These are phyloP conservation scores for Alethe castanea DNA, from an alignment of 2,113 vertebrate genomes.

Conservation along the genomic window DNA sequence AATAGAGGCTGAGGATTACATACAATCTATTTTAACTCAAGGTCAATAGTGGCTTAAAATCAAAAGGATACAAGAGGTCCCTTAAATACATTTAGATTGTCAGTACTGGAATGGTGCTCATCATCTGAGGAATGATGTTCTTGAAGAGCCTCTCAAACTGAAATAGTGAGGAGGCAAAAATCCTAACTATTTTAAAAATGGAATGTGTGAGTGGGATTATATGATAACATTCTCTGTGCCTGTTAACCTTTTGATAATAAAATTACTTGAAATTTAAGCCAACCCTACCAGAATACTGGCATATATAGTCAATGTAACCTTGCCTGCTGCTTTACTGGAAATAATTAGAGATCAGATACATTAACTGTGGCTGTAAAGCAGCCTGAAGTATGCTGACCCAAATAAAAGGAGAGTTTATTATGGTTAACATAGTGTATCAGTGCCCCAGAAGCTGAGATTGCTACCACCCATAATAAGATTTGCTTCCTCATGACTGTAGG, in stretches of 20 bases:
- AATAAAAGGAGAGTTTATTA: neutral
- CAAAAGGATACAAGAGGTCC: neutral
- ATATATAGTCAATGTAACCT: neutral
- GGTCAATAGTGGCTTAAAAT: neutral
- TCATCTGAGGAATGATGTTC: neutral
- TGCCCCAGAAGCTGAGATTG: neutral
- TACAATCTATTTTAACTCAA: neutral
- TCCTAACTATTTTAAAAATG: neutral
- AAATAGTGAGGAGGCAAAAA: neutral
- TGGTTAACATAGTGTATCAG: neutral
- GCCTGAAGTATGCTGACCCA: neutral
- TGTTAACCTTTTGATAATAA: neutral
- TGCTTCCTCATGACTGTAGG: constrained; percentile 63
- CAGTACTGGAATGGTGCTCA: neutral
- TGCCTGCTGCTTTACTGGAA: constrained; percentile 22
- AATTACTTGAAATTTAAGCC: constrained; percentile 40
- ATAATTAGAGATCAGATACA: constrained; percentile 10
- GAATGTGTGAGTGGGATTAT: neutral
- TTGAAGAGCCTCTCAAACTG: neutral
- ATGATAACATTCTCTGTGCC: neutral
- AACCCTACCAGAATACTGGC: neutral
- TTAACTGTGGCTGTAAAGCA: neutral
- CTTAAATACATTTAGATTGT: neutral
- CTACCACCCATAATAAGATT: neutral
- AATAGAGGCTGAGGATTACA: neutral